These are phyloP conservation scores for Pitta sordida DNA, from an alignment of 2,113 vertebrate genomes.

Conservation along the genomic window DNA sequence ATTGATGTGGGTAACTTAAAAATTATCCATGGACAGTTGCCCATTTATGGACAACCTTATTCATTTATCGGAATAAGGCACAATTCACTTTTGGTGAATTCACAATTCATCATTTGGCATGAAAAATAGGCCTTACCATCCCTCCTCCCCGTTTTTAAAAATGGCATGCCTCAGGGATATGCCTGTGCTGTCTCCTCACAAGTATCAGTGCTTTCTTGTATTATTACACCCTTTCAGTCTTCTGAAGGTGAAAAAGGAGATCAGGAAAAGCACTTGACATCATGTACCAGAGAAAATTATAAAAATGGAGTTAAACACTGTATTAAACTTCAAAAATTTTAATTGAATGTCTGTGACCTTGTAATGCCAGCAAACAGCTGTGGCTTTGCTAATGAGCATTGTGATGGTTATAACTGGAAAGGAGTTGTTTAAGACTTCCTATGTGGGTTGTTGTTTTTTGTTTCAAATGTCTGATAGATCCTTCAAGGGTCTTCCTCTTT, in stretches of 20 bases:
- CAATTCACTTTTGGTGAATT: background rate
- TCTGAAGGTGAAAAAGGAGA: background rate
- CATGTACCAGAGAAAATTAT: background rate
- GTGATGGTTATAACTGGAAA: slow-evolving; percentile 11
- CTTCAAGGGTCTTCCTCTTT: background rate
- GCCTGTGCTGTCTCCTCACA: slow-evolving; percentile 54
- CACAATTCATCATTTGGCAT: background rate
- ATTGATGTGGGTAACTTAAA: background rate
- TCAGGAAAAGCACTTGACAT: background rate
- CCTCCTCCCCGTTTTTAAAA: slow-evolving; percentile 25
- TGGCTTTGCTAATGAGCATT: background rate
- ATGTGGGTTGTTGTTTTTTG: background rate
- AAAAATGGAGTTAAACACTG: slow-evolving; percentile 17
- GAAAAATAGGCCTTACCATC: slow-evolving; percentile 16
- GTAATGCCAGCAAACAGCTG: background rate
- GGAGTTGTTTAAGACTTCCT: background rate
- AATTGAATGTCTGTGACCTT: background rate
- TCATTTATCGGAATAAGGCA: slow-evolving; percentile 22
- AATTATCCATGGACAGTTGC: background rate
- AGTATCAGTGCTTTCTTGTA: background rate
- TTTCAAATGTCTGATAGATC: background rate
- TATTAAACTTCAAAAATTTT: background rate
- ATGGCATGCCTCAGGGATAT: background rate
- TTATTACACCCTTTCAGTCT: background rate
- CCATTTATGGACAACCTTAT: background rate